Evolutionary conservation across 2,888 invertebrate genomes (phyloP).

Genomic region (Onchidella celtica): DNA sequence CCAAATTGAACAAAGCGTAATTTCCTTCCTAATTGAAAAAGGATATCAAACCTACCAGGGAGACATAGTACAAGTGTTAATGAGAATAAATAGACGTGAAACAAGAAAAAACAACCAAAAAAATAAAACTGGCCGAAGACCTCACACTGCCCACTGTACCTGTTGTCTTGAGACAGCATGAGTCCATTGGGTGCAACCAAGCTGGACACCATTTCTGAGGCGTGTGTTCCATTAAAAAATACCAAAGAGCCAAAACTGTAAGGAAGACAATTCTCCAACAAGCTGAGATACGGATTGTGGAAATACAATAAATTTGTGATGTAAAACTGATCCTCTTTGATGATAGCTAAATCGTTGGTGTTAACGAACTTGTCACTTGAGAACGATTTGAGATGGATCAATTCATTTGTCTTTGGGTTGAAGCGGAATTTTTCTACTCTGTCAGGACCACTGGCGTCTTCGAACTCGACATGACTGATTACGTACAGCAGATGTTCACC

Average conservation of each 20-base stretch:
- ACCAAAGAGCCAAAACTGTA: constrained; percentile 6
- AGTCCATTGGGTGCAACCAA: constrained; percentile 18
- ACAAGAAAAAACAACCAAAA: no score
- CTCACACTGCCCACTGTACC: no score
- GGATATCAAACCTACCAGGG: no score
- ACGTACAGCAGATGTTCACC: no score
- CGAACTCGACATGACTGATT: constrained; percentile 57
- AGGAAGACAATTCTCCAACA: not conserved
- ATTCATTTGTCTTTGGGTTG: not conserved
- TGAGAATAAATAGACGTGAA: no score
- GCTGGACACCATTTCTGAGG: not conserved
- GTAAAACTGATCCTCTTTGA: constrained; percentile 28
- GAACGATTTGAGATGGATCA: constrained; percentile 15
- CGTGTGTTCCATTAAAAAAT: constrained; percentile 24
- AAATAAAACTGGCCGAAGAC: no score
- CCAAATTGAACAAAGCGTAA: no score
- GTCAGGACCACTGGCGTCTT: constrained; percentile 4
- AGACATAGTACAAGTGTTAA: no score
- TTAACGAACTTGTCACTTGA: not conserved
- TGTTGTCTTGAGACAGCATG: constrained; percentile 8
- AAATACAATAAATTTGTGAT: constrained; percentile 48
- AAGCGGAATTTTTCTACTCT: constrained; percentile 30
- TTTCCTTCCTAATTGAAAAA: no score
- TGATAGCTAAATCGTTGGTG: constrained; percentile 13
- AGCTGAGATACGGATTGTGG: not conserved